Evolutionary conservation across 2,888 invertebrate species (phyloP), one percentile per base, ranked within the genome.

Genomic region (Kryphioiulus occultus): DNA sequence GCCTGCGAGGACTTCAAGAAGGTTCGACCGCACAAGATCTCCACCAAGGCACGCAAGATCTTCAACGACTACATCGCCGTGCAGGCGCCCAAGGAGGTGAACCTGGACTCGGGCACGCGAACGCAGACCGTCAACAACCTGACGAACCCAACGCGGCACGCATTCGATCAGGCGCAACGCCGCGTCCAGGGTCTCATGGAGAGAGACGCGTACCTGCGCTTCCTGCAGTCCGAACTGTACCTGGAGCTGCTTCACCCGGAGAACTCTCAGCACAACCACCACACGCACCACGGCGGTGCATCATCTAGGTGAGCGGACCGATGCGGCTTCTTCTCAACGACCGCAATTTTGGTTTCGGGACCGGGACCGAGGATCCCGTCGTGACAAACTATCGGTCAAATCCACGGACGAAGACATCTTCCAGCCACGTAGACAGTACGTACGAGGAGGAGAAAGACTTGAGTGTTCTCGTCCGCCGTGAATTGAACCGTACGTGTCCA

Each of bases 1-100:
- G 93, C 93, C 5, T 93, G 93, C 90, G 93, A 94, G 90, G 93
- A 93, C 87, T 94, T 92, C 91, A 92, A 92, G 89, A 91, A 92
- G 91, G 90, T 90, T 90, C 89, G 91, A 47, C 90, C 90, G 15
- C 91, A 90, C 88, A 92, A 92, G 89, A 90, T 90, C 89, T 89
- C 90, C n/a, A 88, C 91, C 2, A 92, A 92, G 89, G 93, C 93
- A 9, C 91, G 92, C 88, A 92, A 92, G 90, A 93, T 94, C 85
- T 93, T 92, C 90, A 91, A 92, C 68, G 93, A 93, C 89, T 94
- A 92, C 90, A 92, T 94, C 39, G 92, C 93, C 9, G 91, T 93
- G 7, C 93, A 93, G 89, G 92, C 94, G 10, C 93, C 93, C 1
- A 92, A 92, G 90, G 93, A 94, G 92, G 92, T 94, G 32, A 94